Evolutionary conservation across 2,888 invertebrate species (phyloP).

Genomic region (Xestia c-nigrum): DNA sequence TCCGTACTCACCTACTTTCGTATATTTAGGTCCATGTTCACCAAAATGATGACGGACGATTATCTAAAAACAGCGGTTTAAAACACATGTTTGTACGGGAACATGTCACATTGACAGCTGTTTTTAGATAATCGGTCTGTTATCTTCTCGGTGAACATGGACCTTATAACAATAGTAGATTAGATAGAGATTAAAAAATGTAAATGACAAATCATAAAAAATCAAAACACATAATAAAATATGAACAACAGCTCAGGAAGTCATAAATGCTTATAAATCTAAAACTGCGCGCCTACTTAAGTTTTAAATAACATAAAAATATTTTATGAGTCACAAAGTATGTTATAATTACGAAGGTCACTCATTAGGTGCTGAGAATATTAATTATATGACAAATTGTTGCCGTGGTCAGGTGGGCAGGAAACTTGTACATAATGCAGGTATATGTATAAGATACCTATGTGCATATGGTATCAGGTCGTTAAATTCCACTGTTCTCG

Average conservation of each 20-base stretch:
- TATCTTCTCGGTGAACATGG: too few species aligned
- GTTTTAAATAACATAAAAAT: slow-evolving; percentile 30
- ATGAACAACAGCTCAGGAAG: slow-evolving; percentile 34
- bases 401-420: slow-evolving; percentile 34
- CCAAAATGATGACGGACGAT: too few species aligned
- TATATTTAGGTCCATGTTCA: too few species aligned
- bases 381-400: slow-evolving; percentile 31
- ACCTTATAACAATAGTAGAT: too few species aligned
- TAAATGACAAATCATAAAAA: not conserved
- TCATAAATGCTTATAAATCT: slow-evolving; percentile 40
- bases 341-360: slow-evolving; percentile 48
- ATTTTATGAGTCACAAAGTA: slow-evolving; percentile 46
- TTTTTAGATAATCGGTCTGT: too few species aligned
- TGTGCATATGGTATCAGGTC: not conserved
- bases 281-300: not conserved
- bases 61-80: too few species aligned
- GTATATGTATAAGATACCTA: not conserved
- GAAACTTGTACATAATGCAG: slow-evolving; percentile 17
- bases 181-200: not conserved
- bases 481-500: slow-evolving; percentile 11
- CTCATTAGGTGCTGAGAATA: slow-evolving; percentile 36
- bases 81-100: too few species aligned
- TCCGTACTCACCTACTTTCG: too few species aligned
- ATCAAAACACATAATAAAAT: slow-evolving; percentile 27
- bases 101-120: too few species aligned